Evolutionary conservation across 2,113 vertebrate genomes (phyloP), one percentile per base, ranked within the genome.

Genomic region (Rhabdomys dilectus): DNA sequence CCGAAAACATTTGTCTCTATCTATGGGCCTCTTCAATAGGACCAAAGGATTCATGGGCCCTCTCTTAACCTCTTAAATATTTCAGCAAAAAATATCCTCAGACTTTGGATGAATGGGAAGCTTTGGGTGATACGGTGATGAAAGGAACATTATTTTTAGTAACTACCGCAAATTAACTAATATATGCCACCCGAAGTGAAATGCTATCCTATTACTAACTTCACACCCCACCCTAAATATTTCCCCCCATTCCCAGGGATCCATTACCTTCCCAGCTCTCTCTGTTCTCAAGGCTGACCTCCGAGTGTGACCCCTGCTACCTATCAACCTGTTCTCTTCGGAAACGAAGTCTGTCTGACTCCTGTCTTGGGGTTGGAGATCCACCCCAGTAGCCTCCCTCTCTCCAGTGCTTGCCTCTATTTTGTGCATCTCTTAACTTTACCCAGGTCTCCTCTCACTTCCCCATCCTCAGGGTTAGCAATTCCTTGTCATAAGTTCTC

Each of bases 91-190:
- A 17, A 5, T 73, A 36, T 72, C 53, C 81, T 64, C n/a, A 84
- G 90, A 73, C n/a, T 60, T 58, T 58, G 24, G 77, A 95, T 89
- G 58, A 94, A 51, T 36, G 34, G n/a, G 60, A 84, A 58, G 39
- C 31, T 91, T 75, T 58, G 39, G 64, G 19, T 77, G 66, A 72
- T 17, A 77, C 66, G 66, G 26, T 19, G 42, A 75, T 24, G n/a
- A 78, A 84, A 93, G 36, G 77, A 0, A 51, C 26, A 7, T 64
- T 26, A 24, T 29, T 88, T 91, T 84, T 53, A 84, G 22, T 0
- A 39, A 76, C n/a, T 77, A 78, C 42, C 90, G 62, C n/a, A 72
- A 90, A 58, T 86, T 77, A 86, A 39, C 58, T 66, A 66, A 60
- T 34, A 19, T 34, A 62, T 7, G 22, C 75, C 42, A 80, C 7